phyloP scores from a whole-genome alignment of 53 echinoderm and acorn worm genomes.

The Apostichopus leukothele region DNA sequence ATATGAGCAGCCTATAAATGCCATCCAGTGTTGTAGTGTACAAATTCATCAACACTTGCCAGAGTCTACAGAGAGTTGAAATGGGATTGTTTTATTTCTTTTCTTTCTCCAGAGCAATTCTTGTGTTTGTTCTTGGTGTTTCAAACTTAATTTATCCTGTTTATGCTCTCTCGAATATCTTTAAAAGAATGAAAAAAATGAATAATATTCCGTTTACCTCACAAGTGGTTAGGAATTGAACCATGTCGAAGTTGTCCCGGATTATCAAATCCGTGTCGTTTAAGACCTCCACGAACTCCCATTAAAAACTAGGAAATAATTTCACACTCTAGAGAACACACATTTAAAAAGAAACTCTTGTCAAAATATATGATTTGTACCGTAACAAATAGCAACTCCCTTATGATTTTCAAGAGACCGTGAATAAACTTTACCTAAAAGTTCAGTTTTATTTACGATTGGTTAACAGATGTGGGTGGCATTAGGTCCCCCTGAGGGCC shows the following conservation, averaged over 20 bases:
- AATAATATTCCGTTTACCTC: neutral
- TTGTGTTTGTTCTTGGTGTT: too few species aligned
- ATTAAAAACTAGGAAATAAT: constrained; percentile 30
- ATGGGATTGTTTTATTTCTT: too few species aligned
- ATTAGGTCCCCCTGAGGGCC: constrained; percentile 26
- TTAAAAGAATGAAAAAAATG: too few species aligned
- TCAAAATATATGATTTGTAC: constrained; percentile 27
- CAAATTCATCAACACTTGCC: too few species aligned
- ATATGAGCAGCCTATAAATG: too few species aligned
- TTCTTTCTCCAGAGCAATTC: too few species aligned
- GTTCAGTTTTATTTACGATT: neutral
- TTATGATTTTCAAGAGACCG: neutral
- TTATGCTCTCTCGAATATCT: too few species aligned
- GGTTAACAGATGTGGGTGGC: constrained; percentile 29
- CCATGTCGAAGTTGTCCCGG: neutral
- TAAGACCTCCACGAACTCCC: constrained; percentile 24
- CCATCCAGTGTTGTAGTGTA: too few species aligned
- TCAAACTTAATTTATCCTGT: too few species aligned
- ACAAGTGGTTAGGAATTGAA: constrained; percentile 7
- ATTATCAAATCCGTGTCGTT: neutral
- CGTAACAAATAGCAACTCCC: constrained; percentile 31
- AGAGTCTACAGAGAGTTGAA: too few species aligned
- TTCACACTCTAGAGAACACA: constrained; percentile 40
- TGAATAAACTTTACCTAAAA: neutral
- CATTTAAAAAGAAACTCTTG: neutral